Conservation (phyloP, 1,140 invertebrate genomes). For the Meloidogyne hapla region DNA sequence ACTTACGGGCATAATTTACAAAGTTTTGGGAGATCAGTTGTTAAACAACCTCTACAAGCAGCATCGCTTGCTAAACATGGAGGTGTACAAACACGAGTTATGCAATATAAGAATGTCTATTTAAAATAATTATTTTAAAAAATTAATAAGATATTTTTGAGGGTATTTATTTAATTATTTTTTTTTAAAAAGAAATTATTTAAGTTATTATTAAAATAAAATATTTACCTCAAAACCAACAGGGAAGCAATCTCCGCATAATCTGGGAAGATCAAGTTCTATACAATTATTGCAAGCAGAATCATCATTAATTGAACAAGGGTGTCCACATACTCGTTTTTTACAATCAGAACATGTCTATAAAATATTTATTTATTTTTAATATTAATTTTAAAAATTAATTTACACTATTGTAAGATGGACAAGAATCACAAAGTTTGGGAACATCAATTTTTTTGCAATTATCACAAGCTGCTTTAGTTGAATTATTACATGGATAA, state of each 20-base stretch:
- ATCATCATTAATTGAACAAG: not conserved
- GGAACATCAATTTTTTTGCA: not conserved
- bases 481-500: not conserved
- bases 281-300: not conserved
- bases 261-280: not conserved
- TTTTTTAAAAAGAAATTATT: no score
- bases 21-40: not conserved
- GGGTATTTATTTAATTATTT: no score
- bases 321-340: not conserved
- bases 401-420: no score
- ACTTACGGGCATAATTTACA: not conserved
- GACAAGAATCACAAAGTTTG: not conserved
- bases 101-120: not conserved
- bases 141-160: no score
- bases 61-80: not conserved
- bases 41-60: not conserved
- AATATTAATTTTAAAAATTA: no score
- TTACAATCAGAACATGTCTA: not conserved
- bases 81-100: not conserved
- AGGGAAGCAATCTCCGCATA: not conserved
- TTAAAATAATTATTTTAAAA: not conserved
- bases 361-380: not conserved
- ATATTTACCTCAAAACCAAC: not conserved
- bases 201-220: not conserved
- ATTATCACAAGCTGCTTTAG: not conserved